Conservation (phyloP, 2,797 vertebrate species). For the Myoxocephalus aenaeus region DNA sequence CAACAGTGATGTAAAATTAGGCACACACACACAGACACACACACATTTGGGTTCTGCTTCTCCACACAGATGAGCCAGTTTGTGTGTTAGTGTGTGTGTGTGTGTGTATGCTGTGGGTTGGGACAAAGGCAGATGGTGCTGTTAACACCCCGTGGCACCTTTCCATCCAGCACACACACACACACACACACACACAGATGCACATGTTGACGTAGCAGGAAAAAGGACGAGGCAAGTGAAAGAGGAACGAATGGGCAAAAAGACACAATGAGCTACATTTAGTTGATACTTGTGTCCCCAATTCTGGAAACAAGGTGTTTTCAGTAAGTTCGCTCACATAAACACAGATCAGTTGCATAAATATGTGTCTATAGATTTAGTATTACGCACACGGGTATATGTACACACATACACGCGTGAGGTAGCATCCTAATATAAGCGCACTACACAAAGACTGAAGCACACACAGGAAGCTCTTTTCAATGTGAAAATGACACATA, state of each 20-base stretch:
- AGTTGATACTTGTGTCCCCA: background rate
- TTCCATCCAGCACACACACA: slow-evolving; percentile 31
- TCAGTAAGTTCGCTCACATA: background rate
- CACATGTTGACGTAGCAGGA: slow-evolving; percentile 16
- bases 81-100: slow-evolving; percentile 14
- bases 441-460: background rate
- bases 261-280: background rate
- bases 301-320: background rate
- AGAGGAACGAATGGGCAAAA: background rate
- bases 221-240: slow-evolving; percentile 1
- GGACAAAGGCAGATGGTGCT: slow-evolving; percentile 55
- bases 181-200: slow-evolving; percentile 11
- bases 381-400: background rate
- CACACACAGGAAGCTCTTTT: slow-evolving; percentile 26
- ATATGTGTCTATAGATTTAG: background rate
- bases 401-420: background rate
- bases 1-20: slow-evolving; percentile 14
- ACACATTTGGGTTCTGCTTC: background rate
- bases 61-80: slow-evolving; percentile 38
- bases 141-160: slow-evolving; percentile 40
- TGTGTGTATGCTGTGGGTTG: background rate
- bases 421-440: background rate
- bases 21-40: slow-evolving; percentile 1
- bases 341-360: background rate
- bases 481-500: slow-evolving; percentile 59